Conservation (phyloP, 2,797 vertebrate genomes). For the Myripristis jacobus region DNA sequence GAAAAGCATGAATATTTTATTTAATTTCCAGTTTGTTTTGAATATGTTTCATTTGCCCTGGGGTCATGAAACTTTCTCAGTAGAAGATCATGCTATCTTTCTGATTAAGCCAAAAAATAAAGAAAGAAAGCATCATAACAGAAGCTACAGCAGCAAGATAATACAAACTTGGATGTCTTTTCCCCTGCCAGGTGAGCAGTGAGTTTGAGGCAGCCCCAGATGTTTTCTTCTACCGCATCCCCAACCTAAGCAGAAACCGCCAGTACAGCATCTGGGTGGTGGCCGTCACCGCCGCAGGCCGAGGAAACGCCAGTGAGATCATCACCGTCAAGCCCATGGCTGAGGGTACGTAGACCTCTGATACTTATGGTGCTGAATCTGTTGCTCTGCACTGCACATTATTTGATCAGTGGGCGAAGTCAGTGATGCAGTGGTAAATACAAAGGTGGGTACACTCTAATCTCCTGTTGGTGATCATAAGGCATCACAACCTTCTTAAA, state of each 20-base stretch:
- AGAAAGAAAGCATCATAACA: neutral
- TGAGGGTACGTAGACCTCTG: constrained; percentile 84
- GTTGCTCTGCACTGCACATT: neutral
- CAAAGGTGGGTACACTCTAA: too few relatives aligned
- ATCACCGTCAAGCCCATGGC: constrained; percentile 94
- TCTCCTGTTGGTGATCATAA: too few relatives aligned
- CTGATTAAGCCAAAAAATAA: too few relatives aligned
- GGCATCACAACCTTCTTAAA: too few relatives aligned
- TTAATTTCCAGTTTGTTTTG: too few relatives aligned
- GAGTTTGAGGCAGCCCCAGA: constrained; percentile 97
- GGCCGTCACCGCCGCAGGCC: constrained; percentile 93
- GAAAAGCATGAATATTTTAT: too few relatives aligned
- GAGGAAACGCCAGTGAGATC: constrained; percentile 94
- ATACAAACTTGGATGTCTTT: constrained; percentile 9
- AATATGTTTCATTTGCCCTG: neutral
- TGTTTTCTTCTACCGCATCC: constrained; percentile 95
- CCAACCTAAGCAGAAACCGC: constrained; percentile 93
- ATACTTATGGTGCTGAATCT: neutral
- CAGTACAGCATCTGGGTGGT: constrained; percentile 98
- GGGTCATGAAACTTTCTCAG: neutral
- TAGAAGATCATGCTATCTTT: too few relatives aligned
- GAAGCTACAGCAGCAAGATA: neutral
- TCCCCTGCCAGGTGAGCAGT: constrained; percentile 90
- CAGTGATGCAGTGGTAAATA: too few relatives aligned
- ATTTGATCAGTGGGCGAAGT: neutral